Evolutionary conservation across 2,113 vertebrate species (phyloP), one percentile per base, ranked within the genome.

Genomic region (Motacilla alba): DNA sequence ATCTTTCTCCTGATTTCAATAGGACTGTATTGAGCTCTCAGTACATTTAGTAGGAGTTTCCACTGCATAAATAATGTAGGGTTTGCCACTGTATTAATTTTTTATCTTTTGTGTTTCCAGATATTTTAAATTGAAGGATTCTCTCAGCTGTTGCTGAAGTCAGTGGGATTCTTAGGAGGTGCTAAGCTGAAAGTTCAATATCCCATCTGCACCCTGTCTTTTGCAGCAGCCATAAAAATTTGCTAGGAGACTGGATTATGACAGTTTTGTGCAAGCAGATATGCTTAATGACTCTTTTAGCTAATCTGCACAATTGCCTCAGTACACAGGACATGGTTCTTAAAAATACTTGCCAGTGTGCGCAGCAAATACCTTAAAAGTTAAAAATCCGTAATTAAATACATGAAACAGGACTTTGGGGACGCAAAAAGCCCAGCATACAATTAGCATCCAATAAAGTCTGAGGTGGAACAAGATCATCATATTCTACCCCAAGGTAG

Each of bases 271-370:
- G 80, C 86, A 73, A 93, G 83, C 64, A 92, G 88, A 94, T 90
- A 96, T 64, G 62, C 41, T 90, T 96, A 97, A 97, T 95, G 76
- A 89, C 88, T 90, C 88, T 92, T 94, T 90, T 84, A 92, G 92
- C 72, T 90, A 93, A 95, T 93, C 90, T 96, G 83, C 52, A 68
- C 92, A 84, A 93, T 64, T 82, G 88, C 90, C 76, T 95, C 88
- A 89, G 68, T 90, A 87, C 79, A 53, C 46, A 84, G 83, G 73
- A 94, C 69, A 64, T 24, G 31, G 41, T 68, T 94, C 86, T 95
- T 78, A 79, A 96, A 96, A 93, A 83, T 33, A 92, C 56, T 94
- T 94, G 49, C 68, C 76, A 87, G 39, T 46, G 56, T 21, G 18
- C 68, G 93, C 43, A 90, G 70, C 21, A 96, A 96, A 95, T 41